A percentile compares a stretch with the other conserved stretches of the same genome.
phyloP scores from a whole-genome alignment of 2,797 vertebrate genomes.

The Enteromius afrohamiltoni region DNA sequence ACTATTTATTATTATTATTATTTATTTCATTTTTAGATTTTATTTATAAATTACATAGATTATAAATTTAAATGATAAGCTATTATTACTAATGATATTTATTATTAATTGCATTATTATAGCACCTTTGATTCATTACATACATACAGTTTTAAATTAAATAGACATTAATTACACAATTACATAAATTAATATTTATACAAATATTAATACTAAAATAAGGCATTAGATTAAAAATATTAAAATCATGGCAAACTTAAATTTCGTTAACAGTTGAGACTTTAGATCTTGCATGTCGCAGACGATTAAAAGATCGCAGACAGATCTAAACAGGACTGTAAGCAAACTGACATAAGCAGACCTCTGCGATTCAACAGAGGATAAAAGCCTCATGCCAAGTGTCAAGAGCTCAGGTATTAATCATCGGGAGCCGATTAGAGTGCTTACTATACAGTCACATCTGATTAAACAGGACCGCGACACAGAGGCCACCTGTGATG shows the following conservation, averaged over 20 bases:
- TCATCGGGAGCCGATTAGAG: slow-evolving; percentile 43
- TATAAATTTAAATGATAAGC: too few species aligned
- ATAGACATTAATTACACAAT: not conserved
- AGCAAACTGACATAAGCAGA: slow-evolving; percentile 28
- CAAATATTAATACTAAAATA: not conserved
- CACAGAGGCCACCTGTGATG: slow-evolving; percentile 11
- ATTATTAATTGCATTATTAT: not conserved
- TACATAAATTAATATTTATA: not conserved
- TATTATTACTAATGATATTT: not conserved
- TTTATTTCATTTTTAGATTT: too few species aligned
- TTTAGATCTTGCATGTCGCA: not conserved
- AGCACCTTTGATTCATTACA: not conserved
- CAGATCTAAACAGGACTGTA: slow-evolving; percentile 16
- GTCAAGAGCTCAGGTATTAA: slow-evolving; percentile 29
- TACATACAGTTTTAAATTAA: not conserved
- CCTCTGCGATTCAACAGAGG: not conserved
- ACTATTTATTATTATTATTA: not conserved
- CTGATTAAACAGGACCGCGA: slow-evolving; percentile 32
- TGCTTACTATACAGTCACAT: slow-evolving; percentile 26
- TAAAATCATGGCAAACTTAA: not conserved
- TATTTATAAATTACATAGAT: too few species aligned
- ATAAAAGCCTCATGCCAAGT: slow-evolving; percentile 20
- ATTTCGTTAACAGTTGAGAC: not conserved
- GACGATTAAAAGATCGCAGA: slow-evolving; percentile 12
- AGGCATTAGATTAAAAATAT: not conserved